Conservation (phyloP, 1,140 invertebrate species). For the Mesaphorura yosii region DNA sequence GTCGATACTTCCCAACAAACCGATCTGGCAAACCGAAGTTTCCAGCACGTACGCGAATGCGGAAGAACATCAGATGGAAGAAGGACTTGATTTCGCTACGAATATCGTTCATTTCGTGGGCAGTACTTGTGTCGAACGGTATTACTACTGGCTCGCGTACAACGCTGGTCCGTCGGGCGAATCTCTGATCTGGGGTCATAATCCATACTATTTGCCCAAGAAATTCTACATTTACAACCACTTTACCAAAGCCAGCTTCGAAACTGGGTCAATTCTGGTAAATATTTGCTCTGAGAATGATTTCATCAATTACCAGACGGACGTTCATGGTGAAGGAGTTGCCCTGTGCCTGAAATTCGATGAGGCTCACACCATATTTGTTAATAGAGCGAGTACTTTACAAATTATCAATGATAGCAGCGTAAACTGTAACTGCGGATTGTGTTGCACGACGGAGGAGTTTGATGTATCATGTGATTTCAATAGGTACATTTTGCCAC, state of each 20-base stretch:
- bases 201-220: conserved; percentile 12
- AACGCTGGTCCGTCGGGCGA: conserved; percentile 13
- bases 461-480: neutral
- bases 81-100: conserved; percentile 11
- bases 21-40: conserved; percentile 14
- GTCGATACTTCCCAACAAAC: too few species aligned
- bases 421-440: neutral
- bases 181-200: conserved; percentile 24
- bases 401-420: neutral
- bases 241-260: conserved; percentile 5
- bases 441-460: conserved; percentile 1
- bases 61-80: conserved; percentile 14
- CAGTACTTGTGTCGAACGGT: conserved; percentile 18
- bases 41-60: conserved; percentile 10
- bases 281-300: neutral
- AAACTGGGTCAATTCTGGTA: neutral
- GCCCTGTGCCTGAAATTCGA: neutral
- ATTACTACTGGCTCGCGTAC: conserved; percentile 22
- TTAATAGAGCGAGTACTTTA: neutral
- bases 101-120: conserved; percentile 19
- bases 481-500: neutral
- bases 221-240: conserved; percentile 18
- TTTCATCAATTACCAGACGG: too few species aligned
- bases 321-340: neutral
- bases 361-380: neutral